phyloP scores from a whole-genome alignment of 2,888 invertebrate species.

The Coremacera marginata region DNA sequence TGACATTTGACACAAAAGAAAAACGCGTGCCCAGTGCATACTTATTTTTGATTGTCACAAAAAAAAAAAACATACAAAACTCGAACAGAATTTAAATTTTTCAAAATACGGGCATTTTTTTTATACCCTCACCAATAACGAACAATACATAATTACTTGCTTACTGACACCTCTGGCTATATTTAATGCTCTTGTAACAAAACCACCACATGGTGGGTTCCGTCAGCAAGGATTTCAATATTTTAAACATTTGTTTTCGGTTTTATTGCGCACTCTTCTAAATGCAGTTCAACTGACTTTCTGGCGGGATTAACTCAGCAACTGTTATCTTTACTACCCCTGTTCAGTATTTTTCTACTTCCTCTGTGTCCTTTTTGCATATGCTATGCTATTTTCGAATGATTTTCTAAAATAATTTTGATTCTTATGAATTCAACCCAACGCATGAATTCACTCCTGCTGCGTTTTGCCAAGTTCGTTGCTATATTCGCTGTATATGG shows the following conservation, averaged over 20 bases:
- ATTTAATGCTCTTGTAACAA: conserved; percentile 8
- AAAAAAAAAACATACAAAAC: background rate
- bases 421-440: background rate
- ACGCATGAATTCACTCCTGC: background rate
- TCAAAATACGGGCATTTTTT: conserved; percentile 8
- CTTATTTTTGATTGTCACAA: background rate
- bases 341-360: background rate
- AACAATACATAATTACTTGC: conserved; percentile 2
- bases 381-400: background rate
- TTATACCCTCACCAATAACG: background rate
- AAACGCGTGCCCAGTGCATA: background rate
- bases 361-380: conserved; percentile 13
- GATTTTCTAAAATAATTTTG: background rate
- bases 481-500: background rate
- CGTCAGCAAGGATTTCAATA: background rate
- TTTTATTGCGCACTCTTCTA: conserved; percentile 1
- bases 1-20: conserved; percentile 21
- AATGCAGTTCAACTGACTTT: background rate
- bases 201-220: conserved; percentile 30
- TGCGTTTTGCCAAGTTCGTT: background rate
- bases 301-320: conserved; percentile 25
- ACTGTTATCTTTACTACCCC: conserved; percentile 16
- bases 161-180: conserved; percentile 14
- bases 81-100: conserved; percentile 9
- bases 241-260: conserved; percentile 25